Base-by-base conservation (phyloP, 2,797 vertebrate genomes). In the Staurois parvus region DNA sequence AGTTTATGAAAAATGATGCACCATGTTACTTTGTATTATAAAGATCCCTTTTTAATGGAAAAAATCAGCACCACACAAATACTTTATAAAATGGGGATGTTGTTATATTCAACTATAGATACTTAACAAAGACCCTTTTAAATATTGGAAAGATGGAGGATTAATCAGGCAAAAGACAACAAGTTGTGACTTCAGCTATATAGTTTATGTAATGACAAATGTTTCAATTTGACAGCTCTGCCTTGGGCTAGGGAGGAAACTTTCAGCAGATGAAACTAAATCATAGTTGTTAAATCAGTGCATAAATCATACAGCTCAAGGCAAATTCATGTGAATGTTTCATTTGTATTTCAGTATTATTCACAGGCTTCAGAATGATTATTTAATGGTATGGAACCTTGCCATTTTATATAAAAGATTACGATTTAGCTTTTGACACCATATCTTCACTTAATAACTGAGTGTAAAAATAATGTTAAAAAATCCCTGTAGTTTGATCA, bases 141-240 rank as follows among this genome's bases (percentile, higher is more conserved):
- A 89, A 91, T 88, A 87, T 88, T 89, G 90, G 90, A 75, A 78
- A 90, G 28, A 84, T 89, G 78, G 56, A 88, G 84, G 88, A 91
- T 92, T 92, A 93, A 89, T 89, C 91, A 88, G 88, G 88, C 88
- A 88, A 90, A 88, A 87, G 87, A 90, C 87, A 94, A 89, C 89
- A 91, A 92, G 90, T 89, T 91, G 84, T 87, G 85, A 90, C 90
- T 93, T 81, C 88, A 87, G 89, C 66, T 84, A 12, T 86, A 76
- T 62, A 88, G 89, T 89, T 92, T 90, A 90, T 89, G 85, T 88
- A 72, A 83, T 89, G 88, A 85, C 87, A 88, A 79, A 89, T 85
- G 87, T 92, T 89, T 88, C 89, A 80, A 87, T 88, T 59, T 90
- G 90, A 91, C 85, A 91, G 84, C 88, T 91, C 88, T 89, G 70